Evolutionary conservation across 2,888 invertebrate genomes (phyloP).

Genomic region (Automeris io): DNA sequence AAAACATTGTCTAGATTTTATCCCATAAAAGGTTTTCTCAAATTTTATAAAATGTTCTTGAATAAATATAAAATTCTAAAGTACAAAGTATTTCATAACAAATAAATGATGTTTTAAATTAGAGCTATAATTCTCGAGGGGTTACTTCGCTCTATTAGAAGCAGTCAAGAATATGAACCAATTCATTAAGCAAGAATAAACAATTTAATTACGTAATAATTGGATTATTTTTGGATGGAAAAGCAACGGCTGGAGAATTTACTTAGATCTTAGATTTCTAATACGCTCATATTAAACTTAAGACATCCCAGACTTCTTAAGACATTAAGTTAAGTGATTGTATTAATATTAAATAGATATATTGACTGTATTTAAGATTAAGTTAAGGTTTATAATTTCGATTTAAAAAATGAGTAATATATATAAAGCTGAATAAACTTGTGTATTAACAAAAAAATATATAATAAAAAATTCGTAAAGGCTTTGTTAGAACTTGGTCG

Average conservation of each 20-base stretch:
- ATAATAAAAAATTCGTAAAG: too few relatives aligned
- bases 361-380: too few relatives aligned
- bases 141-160: conserved; percentile 16
- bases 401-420: too few relatives aligned
- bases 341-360: too few relatives aligned
- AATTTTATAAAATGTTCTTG: background rate
- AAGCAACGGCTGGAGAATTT: conserved; percentile 4
- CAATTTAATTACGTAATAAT: conserved; percentile 22
- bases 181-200: conserved; percentile 22
- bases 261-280: background rate
- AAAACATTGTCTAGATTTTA: too few relatives aligned
- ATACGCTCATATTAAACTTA: background rate
- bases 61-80: background rate
- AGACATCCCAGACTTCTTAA: too few relatives aligned
- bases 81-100: conserved; percentile 8
- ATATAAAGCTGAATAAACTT: too few relatives aligned
- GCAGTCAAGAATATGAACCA: conserved; percentile 21
- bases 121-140: conserved; percentile 19
- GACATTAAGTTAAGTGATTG: too few relatives aligned
- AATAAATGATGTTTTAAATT: conserved; percentile 16
- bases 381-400: too few relatives aligned
- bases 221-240: conserved; percentile 15
- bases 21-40: too few relatives aligned
- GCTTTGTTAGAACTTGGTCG: too few relatives aligned
- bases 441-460: too few relatives aligned